Base-by-base conservation (phyloP, 2,888 invertebrate species). In the Tenthredo distinguenda region DNA sequence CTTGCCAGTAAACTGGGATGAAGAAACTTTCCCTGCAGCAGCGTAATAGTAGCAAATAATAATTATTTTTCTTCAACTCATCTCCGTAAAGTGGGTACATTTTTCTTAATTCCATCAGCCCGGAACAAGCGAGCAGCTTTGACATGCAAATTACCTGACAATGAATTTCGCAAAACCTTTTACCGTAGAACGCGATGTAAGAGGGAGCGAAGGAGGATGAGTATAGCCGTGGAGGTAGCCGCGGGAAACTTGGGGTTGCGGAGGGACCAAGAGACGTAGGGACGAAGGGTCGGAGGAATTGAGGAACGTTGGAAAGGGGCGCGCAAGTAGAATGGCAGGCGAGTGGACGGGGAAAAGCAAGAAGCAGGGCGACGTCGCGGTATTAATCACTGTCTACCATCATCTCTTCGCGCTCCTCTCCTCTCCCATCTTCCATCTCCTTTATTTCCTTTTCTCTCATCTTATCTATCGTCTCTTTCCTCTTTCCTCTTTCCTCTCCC, bases 131-230 rank as follows among this genome's bases (percentile, higher is more conserved):
- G 85, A 40, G 84, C 65, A 84, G 90, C 92, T 92, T 92, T 92
- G 93, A 92, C 91, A 92, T 92, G 93, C 90, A 92, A 92, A 92
- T 92, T 91, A 91, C 88, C 91, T 90, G 92, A 92, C 92, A 93
- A 93, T 93, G 92, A 93, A 93, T 93, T 92, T 93, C 91, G 91
- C 91, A 92, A 93, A 92, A 93, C 92, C 92, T 93, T 93, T 93
- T 92, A 92, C 91, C 91, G 90, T 89, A 88, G 88, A 91, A 90
- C 89, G 90, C 90, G 91, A 90, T 88, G 71, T 76, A 84, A 81
- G 82, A 82, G 89, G 88, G 89, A 89, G 88, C 86, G 88, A 86
- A 88, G 74, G 88, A 86, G 87, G 86, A 86, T 85, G 77, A 84
- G 87, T 79, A 76, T 81, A 82, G 85, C 82, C 84, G 85, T 86